Evolutionary conservation across 2,888 invertebrate genomes (phyloP).

Genomic region (Pemphredon lugubris): DNA sequence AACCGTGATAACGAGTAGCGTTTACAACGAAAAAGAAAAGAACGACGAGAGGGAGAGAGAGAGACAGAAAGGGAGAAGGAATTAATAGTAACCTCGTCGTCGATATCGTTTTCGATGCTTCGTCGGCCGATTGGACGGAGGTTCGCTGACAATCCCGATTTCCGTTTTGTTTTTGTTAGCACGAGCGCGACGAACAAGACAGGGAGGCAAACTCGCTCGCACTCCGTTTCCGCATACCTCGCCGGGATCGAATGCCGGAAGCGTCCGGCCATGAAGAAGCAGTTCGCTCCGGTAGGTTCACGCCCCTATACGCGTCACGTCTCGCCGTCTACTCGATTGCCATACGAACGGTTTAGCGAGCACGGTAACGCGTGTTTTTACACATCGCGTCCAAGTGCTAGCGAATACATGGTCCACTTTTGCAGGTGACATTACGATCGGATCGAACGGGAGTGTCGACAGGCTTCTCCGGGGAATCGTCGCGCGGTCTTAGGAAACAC

Average conservation of each 20-base stretch:
- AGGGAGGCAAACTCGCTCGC: slow-evolving; percentile 14
- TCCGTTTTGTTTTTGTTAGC: not conserved
- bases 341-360: slow-evolving; percentile 16
- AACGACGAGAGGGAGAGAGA: too few species aligned
- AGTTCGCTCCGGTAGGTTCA: slow-evolving; percentile 53
- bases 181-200: slow-evolving; percentile 11
- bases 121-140: not conserved
- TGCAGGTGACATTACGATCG: too few species aligned
- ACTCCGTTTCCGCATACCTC: slow-evolving; percentile 40
- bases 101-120: not conserved
- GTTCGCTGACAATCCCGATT: slow-evolving; percentile 5
- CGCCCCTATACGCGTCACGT: slow-evolving; percentile 48
- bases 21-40: too few species aligned
- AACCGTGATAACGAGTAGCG: too few species aligned
- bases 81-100: too few species aligned
- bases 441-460: not conserved
- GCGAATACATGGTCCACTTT: too few species aligned
- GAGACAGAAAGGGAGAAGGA: too few species aligned
- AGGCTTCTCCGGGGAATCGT: not conserved
- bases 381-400: too few species aligned
- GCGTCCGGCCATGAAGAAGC: slow-evolving; percentile 56
- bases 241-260: slow-evolving; percentile 56
- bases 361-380: too few species aligned
- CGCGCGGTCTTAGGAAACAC: slow-evolving; percentile 9
- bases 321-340: slow-evolving; percentile 18